A percentile compares a stretch with the other conserved stretches of the same genome.
phyloP scores from a whole-genome alignment of 2,888 invertebrate species.

The Drosophila robusta region DNA sequence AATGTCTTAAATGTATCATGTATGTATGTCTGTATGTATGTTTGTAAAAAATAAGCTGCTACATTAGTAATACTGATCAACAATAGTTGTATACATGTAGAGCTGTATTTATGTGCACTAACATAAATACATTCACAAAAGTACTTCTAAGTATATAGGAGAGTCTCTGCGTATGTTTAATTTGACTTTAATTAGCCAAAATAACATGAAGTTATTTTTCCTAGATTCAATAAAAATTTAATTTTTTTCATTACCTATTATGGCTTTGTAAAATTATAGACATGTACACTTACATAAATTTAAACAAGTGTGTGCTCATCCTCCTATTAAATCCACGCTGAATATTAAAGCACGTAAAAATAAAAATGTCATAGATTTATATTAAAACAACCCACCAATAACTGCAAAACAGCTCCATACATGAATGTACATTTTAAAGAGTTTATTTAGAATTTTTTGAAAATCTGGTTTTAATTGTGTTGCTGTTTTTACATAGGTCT shows the following conservation, averaged over 20 bases:
- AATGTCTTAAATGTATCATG: slow-evolving; percentile 44
- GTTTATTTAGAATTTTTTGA: not conserved
- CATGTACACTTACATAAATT: not conserved
- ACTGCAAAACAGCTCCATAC: not conserved
- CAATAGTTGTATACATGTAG: slow-evolving; percentile 4
- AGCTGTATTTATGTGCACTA: not conserved
- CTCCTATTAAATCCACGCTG: not conserved
- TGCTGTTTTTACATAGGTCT: not conserved
- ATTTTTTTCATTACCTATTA: not conserved
- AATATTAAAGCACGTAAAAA: not conserved
- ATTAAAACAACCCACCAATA: slow-evolving; percentile 23
- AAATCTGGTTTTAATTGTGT: not conserved
- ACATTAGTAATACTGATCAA: slow-evolving; percentile 15
- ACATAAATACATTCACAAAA: not conserved
- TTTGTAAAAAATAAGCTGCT: slow-evolving; percentile 19
- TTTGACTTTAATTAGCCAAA: slow-evolving; percentile 1
- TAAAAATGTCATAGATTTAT: slow-evolving; percentile 4
- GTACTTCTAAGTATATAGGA: not conserved
- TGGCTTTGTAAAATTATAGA: not conserved
- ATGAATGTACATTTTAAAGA: not conserved
- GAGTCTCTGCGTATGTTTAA: not conserved
- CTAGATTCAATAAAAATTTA: not conserved
- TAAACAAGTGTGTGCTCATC: not conserved
- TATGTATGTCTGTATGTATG: slow-evolving; percentile 30
- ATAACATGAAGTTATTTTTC: not conserved